Percentiles rank a stretch among this genome's conserved stretches.
Conservation (phyloP, 2,888 invertebrate genomes). For the Xestia rhomboidea region DNA sequence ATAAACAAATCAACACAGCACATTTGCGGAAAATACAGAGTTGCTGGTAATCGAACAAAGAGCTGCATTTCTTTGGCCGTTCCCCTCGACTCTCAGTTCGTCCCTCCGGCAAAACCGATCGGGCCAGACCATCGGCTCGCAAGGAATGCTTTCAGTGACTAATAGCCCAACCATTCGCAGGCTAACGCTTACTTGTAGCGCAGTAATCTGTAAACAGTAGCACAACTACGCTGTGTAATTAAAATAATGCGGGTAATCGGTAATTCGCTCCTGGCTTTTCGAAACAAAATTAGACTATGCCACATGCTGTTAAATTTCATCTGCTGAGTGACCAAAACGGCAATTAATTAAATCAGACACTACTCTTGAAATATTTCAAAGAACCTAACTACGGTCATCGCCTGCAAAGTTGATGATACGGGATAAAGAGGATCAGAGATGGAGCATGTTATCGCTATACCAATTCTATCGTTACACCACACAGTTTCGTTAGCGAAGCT, state of each 20-base stretch:
- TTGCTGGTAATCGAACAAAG: slow-evolving; percentile 57
- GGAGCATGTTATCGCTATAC: not conserved
- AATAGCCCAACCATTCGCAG: slow-evolving; percentile 81
- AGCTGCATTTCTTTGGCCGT: slow-evolving; percentile 63
- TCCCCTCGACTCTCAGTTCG: slow-evolving; percentile 61
- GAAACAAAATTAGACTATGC: not conserved
- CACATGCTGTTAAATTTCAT: not conserved
- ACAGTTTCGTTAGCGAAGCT: not conserved
- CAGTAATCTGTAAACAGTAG: slow-evolving; percentile 50
- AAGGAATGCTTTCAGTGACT: slow-evolving; percentile 88
- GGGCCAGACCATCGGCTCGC: slow-evolving; percentile 79
- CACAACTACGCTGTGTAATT: slow-evolving; percentile 24
- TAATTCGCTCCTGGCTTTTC: not conserved
- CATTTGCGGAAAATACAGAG: slow-evolving; percentile 60
- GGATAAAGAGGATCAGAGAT: not conserved
- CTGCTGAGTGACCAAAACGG: not conserved
- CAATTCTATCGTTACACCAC: not conserved
- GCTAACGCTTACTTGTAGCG: slow-evolving; percentile 73
- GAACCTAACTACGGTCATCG: not conserved
- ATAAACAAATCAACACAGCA: slow-evolving; percentile 40
- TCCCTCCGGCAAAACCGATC: slow-evolving; percentile 64
- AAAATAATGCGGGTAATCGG: slow-evolving; percentile 5
- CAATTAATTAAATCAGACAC: not conserved
- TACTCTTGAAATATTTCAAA: not conserved
- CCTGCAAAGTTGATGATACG: not conserved